These are phyloP conservation scores for Aricia artaxerxes DNA, from an alignment of 2,888 invertebrate genomes.

Conservation along the genomic window DNA sequence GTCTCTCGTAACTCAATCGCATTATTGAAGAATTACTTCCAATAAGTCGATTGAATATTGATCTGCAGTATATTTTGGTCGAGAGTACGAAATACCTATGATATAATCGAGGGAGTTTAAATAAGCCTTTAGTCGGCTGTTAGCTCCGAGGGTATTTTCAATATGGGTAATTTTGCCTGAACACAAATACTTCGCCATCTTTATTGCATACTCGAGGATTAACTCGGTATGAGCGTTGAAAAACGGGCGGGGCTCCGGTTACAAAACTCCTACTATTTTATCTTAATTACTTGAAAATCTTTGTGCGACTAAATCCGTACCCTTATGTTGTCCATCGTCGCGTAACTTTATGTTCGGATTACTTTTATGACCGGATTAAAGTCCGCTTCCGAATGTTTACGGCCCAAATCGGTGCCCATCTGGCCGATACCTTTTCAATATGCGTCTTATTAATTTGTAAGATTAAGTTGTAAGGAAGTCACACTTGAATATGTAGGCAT, in stretches of 20 bases:
- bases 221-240: slow-evolving; percentile 75
- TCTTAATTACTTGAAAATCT: slow-evolving; percentile 80
- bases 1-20: slow-evolving; percentile 15
- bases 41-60: slow-evolving; percentile 52
- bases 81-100: slow-evolving; percentile 44
- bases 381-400: slow-evolving; percentile 77
- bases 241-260: slow-evolving; percentile 68
- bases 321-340: slow-evolving; percentile 79
- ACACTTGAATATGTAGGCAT: not conserved
- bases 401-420: slow-evolving; percentile 62
- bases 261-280: slow-evolving; percentile 76
- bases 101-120: slow-evolving; percentile 48
- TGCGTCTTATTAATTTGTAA: slow-evolving; percentile 39
- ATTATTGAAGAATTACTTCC: slow-evolving; percentile 25
- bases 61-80: slow-evolving; percentile 54
- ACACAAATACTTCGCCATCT: slow-evolving; percentile 77
- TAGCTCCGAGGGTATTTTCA: slow-evolving; percentile 77
- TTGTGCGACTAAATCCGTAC: slow-evolving; percentile 75
- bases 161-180: slow-evolving; percentile 78
- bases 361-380: slow-evolving; percentile 79
- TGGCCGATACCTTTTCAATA: slow-evolving; percentile 50
- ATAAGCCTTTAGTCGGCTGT: slow-evolving; percentile 72
- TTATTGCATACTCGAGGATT: slow-evolving; percentile 78
- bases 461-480: not conserved
- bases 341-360: slow-evolving; percentile 79